Conservation (phyloP, 2,888 invertebrate species). For the Epirrhoe alternata region DNA sequence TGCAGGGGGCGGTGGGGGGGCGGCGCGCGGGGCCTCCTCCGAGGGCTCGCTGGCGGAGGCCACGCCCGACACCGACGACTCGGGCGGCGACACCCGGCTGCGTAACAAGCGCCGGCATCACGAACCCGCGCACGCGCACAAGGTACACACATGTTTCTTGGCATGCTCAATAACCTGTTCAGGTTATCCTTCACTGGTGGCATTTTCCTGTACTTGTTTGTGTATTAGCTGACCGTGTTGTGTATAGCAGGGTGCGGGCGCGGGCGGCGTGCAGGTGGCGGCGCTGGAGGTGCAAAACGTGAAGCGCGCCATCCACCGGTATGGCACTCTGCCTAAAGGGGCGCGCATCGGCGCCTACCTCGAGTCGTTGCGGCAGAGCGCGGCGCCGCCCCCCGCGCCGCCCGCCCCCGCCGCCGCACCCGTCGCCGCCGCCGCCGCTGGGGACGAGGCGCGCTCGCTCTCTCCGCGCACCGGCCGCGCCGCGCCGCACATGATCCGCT, state of each 20-base stretch:
- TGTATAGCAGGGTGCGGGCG: neutral
- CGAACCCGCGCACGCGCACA: slow-evolving; percentile 63
- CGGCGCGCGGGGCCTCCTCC: slow-evolving; percentile 84
- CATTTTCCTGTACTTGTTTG: no score
- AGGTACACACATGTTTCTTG: slow-evolving; percentile 45
- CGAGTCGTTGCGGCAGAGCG: slow-evolving; percentile 95
- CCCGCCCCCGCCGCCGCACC: slow-evolving; percentile 68
- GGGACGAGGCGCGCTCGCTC: slow-evolving; percentile 81
- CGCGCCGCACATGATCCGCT: slow-evolving; percentile 94
- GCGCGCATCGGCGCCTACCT: slow-evolving; percentile 98
- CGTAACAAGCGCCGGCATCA: slow-evolving; percentile 74
- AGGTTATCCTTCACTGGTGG: neutral
- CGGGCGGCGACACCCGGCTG: slow-evolving; percentile 77
- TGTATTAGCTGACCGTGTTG: no score
- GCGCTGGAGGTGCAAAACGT: slow-evolving; percentile 98
- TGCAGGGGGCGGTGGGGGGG: slow-evolving; percentile 38
- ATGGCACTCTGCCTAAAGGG: slow-evolving; percentile 98
- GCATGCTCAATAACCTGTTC: neutral
- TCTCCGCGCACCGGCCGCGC: slow-evolving; percentile 88
- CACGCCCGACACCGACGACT: slow-evolving; percentile 91
- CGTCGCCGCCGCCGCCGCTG: slow-evolving; percentile 74
- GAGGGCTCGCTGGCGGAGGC: slow-evolving; percentile 89
- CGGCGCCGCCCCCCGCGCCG: slow-evolving; percentile 56
- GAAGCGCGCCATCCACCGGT: slow-evolving; percentile 96
- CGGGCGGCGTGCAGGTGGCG: slow-evolving; percentile 90